A percentile compares a stretch with the other conserved stretches of the same genome.
Evolutionary conservation across 2,797 vertebrate genomes (phyloP).

Genomic region (Sciurus vulgaris): DNA sequence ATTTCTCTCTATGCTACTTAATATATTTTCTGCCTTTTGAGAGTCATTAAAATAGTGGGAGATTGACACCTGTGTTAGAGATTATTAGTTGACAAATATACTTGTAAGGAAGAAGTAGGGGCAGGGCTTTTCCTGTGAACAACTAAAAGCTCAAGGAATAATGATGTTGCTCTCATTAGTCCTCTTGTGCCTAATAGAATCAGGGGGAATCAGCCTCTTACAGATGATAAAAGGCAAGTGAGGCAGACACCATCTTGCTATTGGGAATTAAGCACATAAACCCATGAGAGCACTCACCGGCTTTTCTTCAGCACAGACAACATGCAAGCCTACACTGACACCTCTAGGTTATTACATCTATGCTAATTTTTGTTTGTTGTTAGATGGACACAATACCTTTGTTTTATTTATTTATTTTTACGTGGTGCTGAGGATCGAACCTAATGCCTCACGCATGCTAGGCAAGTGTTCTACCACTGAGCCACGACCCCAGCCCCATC

Average conservation of each 20-base stretch:
- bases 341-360: not conserved
- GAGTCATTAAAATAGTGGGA: not conserved
- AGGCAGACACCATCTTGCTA: not conserved
- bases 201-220: not conserved
- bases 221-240: not conserved
- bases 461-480: no score
- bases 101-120: not conserved
- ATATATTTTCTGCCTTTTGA: not conserved
- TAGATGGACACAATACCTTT: no score
- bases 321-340: not conserved
- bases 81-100: not conserved
- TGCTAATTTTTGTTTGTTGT: conserved; percentile 27
- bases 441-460: no score
- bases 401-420: no score
- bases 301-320: conserved; percentile 16
- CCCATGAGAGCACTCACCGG: not conserved
- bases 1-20: conserved; percentile 25
- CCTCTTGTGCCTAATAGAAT: not conserved
- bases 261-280: not conserved
- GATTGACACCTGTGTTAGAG: not conserved
- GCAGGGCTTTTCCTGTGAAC: not conserved
- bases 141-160: not conserved
- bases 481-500: no score
- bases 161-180: not conserved
- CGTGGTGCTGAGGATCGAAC: no score